Conservation (phyloP, 2,113 vertebrate species). For the Silurus meridionalis region DNA sequence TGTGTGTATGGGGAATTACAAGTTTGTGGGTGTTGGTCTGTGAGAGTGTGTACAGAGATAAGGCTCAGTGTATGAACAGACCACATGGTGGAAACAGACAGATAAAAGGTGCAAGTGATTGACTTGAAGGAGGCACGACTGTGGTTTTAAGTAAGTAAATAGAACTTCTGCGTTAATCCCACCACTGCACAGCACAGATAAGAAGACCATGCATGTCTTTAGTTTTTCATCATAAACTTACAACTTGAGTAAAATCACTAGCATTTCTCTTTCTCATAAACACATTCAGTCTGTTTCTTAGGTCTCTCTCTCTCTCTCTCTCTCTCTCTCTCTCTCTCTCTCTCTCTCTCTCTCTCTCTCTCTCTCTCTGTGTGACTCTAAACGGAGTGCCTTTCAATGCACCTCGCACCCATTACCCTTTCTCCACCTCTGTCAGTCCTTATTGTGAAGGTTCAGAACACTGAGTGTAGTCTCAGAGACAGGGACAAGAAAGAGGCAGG, state of each 20-base stretch:
- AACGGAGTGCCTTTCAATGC: background rate
- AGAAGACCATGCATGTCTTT: slow-evolving; percentile 17
- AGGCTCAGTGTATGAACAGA: slow-evolving; percentile 23
- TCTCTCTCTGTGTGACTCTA: background rate
- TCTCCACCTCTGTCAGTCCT: slow-evolving; percentile 20
- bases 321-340: background rate
- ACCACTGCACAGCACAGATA: slow-evolving; percentile 45
- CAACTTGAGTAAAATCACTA: slow-evolving; percentile 24
- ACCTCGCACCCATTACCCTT: slow-evolving; percentile 1
- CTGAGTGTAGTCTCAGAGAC: slow-evolving; percentile 8
- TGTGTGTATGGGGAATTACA: slow-evolving; percentile 1
- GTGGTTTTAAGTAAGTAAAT: slow-evolving; percentile 44
- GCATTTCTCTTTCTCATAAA: background rate
- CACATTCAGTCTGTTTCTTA: background rate
- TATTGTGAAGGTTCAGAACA: slow-evolving; percentile 26
- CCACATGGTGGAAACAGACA: slow-evolving; percentile 41
- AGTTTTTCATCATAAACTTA: slow-evolving; percentile 26
- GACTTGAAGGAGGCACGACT: slow-evolving; percentile 36
- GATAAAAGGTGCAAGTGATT: slow-evolving; percentile 40
- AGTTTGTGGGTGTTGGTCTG: slow-evolving; percentile 9
- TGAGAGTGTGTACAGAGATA: slow-evolving; percentile 36
- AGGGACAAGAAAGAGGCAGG: slow-evolving; percentile 20
- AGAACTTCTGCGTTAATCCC: slow-evolving; percentile 47
- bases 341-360: background rate
- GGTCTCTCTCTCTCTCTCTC: background rate